These are phyloP conservation scores for Megalonaias nervosa DNA, from an alignment of 1,140 invertebrate genomes.

Conservation along the genomic window DNA sequence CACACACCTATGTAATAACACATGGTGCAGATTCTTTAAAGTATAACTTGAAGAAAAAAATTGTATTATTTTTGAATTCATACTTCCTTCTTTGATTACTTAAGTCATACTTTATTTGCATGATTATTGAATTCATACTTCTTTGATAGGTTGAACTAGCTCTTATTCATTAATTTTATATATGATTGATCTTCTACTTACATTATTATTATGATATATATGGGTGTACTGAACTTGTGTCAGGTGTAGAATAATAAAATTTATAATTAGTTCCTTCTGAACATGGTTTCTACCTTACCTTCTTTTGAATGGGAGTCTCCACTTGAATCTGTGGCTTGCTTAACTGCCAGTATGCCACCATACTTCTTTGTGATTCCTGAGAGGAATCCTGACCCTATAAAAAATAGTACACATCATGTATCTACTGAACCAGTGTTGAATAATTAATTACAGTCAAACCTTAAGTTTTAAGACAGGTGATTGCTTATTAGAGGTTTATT, in stretches of 20 bases:
- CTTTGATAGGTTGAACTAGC: too few species aligned
- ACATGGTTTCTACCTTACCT: not conserved
- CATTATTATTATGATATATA: not conserved
- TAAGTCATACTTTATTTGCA: too few species aligned
- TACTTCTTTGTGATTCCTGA: constrained; percentile 47
- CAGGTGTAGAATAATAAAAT: constrained; percentile 1
- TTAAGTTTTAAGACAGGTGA: not conserved
- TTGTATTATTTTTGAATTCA: too few species aligned
- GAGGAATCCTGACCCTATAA: constrained; percentile 44
- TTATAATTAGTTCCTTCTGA: not conserved
- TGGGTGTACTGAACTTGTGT: not conserved
- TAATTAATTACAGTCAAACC: not conserved
- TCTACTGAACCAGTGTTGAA: not conserved
- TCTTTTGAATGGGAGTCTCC: not conserved
- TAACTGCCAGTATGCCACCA: constrained; percentile 66
- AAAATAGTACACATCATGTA: not conserved
- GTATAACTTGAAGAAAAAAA: too few species aligned
- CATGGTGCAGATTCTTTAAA: too few species aligned
- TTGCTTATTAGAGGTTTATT: not conserved
- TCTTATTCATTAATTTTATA: too few species aligned
- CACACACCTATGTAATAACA: too few species aligned
- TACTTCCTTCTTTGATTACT: too few species aligned
- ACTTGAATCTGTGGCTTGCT: constrained; percentile 26
- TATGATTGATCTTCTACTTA: not conserved
- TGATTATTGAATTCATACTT: too few species aligned